These are phyloP conservation scores for Pyrocephalus nanus DNA, from an alignment of 2,797 vertebrate genomes.

Conservation along the genomic window DNA sequence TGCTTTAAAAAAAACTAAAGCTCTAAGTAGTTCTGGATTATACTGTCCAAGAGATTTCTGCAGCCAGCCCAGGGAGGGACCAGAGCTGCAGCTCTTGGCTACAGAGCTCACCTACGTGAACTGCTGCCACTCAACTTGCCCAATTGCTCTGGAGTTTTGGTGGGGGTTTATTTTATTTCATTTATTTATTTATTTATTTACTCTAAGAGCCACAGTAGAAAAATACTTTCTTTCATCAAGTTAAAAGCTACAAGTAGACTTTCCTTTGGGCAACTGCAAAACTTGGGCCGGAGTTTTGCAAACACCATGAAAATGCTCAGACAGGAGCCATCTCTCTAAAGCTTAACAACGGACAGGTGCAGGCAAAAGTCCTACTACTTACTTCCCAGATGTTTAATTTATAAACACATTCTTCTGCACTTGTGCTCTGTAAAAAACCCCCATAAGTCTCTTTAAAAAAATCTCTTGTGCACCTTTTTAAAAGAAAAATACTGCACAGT, in stretches of 20 bases:
- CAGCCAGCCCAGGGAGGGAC: not conserved
- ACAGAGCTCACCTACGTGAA: fast-evolving
- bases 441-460: not conserved
- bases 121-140: not conserved
- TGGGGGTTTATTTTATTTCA: not conserved
- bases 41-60: not conserved
- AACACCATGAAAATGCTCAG: not conserved
- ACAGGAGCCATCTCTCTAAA: not conserved
- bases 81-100: not conserved
- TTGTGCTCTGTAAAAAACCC: not conserved
- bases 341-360: not conserved
- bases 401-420: not conserved
- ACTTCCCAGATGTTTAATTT: not conserved
- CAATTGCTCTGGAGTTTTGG: not conserved
- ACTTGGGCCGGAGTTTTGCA: not conserved
- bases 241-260: not conserved
- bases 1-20: not conserved
- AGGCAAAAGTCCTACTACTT: not conserved
- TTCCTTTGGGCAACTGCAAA: not conserved
- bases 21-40: not conserved
- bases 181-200: not conserved
- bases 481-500: not conserved
- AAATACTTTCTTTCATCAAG: not conserved
- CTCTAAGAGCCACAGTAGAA: not conserved
- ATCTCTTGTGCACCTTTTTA: not conserved